Percentiles rank a stretch among this genome's conserved stretches.
Evolutionary conservation across 2,888 invertebrate species (phyloP).

Genomic region (Caenorhabditis sp.): DNA sequence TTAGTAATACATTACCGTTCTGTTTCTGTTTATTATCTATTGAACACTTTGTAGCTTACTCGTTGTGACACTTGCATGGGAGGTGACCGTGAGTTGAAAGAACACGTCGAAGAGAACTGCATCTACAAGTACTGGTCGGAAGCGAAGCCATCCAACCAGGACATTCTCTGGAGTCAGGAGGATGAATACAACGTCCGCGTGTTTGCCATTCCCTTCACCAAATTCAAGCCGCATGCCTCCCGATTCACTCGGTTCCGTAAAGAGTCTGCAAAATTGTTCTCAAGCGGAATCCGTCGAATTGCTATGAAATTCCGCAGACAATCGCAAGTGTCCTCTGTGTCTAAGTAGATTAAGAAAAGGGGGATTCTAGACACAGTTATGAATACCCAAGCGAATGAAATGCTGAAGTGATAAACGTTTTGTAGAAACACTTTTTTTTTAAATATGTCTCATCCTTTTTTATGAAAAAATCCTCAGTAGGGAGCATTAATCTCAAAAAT

Average conservation of each 20-base stretch:
- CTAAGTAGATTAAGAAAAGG: not conserved
- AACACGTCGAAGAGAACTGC: conserved; percentile 20
- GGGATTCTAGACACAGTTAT: no score
- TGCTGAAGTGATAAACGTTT: no score
- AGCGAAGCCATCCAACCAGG: conserved; percentile 7
- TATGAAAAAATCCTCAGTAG: no score
- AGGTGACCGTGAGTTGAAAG: not conserved
- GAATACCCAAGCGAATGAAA: no score
- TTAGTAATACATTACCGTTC: not conserved
- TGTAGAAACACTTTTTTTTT: no score
- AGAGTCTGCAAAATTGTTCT: not conserved
- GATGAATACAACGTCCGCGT: not conserved
- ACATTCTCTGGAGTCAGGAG: not conserved
- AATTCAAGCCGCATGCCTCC: not conserved
- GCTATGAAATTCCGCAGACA: not conserved
- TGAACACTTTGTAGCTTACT: not conserved
- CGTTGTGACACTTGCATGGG: not conserved
- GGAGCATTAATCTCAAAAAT: not conserved
- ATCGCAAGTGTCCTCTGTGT: not conserved
- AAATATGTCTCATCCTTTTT: no score
- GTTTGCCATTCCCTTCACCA: not conserved
- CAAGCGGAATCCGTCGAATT: not conserved
- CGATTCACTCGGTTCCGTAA: not conserved
- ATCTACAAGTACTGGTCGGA: conserved; percentile 18
- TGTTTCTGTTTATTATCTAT: no score